Conservation (phyloP, 1,140 invertebrate genomes). For the Orussus abietinus region DNA sequence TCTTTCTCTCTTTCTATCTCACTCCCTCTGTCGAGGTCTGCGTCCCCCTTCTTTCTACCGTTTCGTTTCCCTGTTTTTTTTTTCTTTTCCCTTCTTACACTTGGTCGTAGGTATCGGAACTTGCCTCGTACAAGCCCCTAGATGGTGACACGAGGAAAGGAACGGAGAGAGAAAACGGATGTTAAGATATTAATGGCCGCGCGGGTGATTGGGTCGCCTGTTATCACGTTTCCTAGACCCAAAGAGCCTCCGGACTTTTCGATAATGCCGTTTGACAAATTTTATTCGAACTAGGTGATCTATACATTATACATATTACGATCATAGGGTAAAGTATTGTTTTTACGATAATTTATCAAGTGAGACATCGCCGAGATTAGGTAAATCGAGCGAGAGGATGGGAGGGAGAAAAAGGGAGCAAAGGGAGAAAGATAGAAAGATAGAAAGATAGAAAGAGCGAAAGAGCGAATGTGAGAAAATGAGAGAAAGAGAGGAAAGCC, state of each 20-base stretch:
- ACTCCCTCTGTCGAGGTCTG: too few species aligned
- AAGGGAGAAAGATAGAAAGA: slow-evolving; percentile 18
- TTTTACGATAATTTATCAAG: slow-evolving; percentile 48
- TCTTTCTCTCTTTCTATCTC: slow-evolving; percentile 32
- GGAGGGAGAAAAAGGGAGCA: slow-evolving; percentile 1
- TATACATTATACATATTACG: slow-evolving; percentile 43
- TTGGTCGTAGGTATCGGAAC: slow-evolving; percentile 25
- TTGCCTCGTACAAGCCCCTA: slow-evolving; percentile 48
- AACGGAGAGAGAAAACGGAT: too few species aligned
- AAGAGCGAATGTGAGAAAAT: slow-evolving; percentile 15
- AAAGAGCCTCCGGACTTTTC: slow-evolving; percentile 31
- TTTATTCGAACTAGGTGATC: slow-evolving; percentile 39
- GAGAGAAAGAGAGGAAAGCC: slow-evolving; percentile 7
- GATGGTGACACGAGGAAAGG: too few species aligned
- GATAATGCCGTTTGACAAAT: slow-evolving; percentile 36
- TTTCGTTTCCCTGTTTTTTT: too few species aligned
- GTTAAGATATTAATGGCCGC: too few species aligned
- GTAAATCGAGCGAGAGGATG: slow-evolving; percentile 30
- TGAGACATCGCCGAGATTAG: slow-evolving; percentile 45
- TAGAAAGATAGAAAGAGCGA: slow-evolving; percentile 21
- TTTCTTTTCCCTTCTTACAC: too few species aligned
- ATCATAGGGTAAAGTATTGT: slow-evolving; percentile 50
- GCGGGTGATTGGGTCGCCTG: slow-evolving; percentile 40
- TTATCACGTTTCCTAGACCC: slow-evolving; percentile 46
- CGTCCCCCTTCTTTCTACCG: too few species aligned